phyloP scores from a whole-genome alignment of 2,797 vertebrate genomes.

The Psittacula echo region DNA sequence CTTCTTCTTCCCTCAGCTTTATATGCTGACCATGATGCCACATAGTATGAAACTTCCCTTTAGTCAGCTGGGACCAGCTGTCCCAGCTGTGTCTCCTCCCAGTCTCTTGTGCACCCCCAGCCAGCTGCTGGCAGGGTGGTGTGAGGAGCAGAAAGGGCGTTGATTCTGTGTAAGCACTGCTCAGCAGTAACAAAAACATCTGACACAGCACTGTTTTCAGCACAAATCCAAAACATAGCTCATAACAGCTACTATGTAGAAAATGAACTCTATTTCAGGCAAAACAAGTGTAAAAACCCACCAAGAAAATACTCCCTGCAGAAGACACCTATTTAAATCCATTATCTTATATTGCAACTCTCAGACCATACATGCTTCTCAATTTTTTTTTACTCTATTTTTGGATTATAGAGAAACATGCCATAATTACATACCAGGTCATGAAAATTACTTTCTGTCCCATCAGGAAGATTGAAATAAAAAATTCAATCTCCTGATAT shows the following conservation, averaged over 20 bases:
- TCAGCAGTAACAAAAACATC: not conserved
- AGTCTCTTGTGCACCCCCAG: not conserved
- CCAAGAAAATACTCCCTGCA: not conserved
- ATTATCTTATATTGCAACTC: not conserved
- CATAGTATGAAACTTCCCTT: not conserved
- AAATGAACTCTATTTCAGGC: not conserved
- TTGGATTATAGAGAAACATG: not conserved
- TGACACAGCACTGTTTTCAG: not conserved
- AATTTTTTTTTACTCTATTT: not conserved
- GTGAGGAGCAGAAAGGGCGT: not conserved
- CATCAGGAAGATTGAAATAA: not conserved
- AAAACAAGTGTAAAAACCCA: rapidly evolving
- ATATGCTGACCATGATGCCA: not conserved
- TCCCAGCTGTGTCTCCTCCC: rapidly evolving
- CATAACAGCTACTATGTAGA: not conserved
- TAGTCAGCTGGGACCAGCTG: not conserved
- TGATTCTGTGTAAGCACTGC: not conserved
- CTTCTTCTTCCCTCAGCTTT: not conserved
- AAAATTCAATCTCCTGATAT: not conserved
- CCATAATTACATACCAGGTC: not conserved
- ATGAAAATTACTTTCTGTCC: not conserved
- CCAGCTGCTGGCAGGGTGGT: no score
- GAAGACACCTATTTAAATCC: not conserved
- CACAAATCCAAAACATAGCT: not conserved
- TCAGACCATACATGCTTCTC: not conserved